Base-by-base conservation (phyloP, 2,888 invertebrate species). In the Calameuta idolon region DNA sequence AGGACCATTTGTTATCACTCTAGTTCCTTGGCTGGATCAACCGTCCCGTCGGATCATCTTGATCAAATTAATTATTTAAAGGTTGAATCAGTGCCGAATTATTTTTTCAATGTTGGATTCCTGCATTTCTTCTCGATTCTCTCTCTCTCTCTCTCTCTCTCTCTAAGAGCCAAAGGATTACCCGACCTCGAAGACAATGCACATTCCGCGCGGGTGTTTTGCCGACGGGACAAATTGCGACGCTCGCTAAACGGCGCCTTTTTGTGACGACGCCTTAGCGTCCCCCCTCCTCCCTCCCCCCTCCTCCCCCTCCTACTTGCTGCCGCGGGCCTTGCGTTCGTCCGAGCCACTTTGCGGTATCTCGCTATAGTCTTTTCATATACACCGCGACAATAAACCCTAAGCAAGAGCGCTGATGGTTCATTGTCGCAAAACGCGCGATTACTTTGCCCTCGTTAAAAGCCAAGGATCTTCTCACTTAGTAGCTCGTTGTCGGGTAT, bases 141-240 rank as follows among this genome's bases (percentile, higher is more conserved):
- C 33, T 33, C 30, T 15, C 12, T 11, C 69, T 31, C 30, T 30
- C 69, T 11, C 69, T 69, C 30, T 69, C 15, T 69, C 30, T 1
- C 15, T 33, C 30, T 69, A 11, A 0, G 12, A 35, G 35, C 12
- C 35, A 12, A 11, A 71, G 71, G 71, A 71, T 71, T 71, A 71
- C 30, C 31, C 71, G 71, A 71, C 34, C 85, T 81, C 81, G 84
- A 79, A 85, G 87, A 90, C 89, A 90, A 90, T 90, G 87, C 88
- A 85, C 88, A 90, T 90, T 90, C 89, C 90, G 81, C 79, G 81
- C 79, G 83, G 84, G 85, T 89, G 89, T 90, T 90, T 89, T 90
- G 90, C 85, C 87, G 85, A 83, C 83, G 85, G 87, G 90, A 90
- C 90, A 90, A 90, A 90, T 90, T 90, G 90, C 90, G 83, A 88